Percentiles rank a stretch among this genome's conserved stretches.
Evolutionary conservation across 2,797 vertebrate genomes (phyloP).

Genomic region (Adelosebastes latens): DNA sequence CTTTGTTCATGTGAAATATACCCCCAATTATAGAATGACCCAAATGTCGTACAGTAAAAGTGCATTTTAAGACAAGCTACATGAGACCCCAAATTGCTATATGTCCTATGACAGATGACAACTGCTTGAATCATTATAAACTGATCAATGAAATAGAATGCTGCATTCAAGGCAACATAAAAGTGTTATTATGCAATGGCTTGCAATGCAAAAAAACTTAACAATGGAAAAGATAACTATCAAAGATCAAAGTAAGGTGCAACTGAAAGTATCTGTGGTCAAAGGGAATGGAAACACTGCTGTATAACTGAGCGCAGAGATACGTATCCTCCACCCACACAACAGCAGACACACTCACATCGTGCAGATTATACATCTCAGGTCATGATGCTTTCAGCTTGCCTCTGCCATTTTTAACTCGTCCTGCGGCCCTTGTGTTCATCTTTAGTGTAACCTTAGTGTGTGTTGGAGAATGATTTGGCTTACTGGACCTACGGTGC

Average conservation of each 20-base stretch:
- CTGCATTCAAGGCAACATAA: background rate
- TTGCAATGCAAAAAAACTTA: background rate
- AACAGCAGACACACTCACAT: background rate
- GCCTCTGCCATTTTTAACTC: background rate
- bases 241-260: background rate
- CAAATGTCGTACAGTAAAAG: no score
- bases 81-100: no score
- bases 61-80: background rate
- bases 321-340: slow-evolving; percentile 10
- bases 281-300: background rate
- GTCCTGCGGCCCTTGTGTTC: background rate
- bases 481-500: background rate
- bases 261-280: background rate
- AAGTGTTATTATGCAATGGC: no score
- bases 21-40: no score
- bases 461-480: slow-evolving; percentile 26
- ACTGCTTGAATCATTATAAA: background rate
- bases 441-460: background rate
- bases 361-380: background rate
- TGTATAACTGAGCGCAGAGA: background rate
- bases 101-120: background rate
- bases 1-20: no score
- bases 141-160: background rate
- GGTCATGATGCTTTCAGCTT: background rate
- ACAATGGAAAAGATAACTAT: background rate